Evolutionary conservation across 2,113 vertebrate genomes (phyloP), one percentile per base, ranked within the genome.

Genomic region (Rhipidura dahli): DNA sequence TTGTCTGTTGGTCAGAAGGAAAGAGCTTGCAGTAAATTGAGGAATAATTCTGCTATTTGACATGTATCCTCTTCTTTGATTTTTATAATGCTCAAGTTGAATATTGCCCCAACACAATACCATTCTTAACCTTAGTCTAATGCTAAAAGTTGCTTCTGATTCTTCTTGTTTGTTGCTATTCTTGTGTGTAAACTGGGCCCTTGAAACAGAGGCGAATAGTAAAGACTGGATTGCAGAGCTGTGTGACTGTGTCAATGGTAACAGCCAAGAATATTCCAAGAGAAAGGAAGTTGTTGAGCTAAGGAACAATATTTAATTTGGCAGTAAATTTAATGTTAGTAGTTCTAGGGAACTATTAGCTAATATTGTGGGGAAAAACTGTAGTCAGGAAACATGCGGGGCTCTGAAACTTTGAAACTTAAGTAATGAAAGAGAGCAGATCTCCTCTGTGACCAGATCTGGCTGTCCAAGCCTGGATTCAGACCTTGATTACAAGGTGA

Each of bases 171-270:
- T 40, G 9, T 18, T 90, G 31, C 35, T 10, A 0, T 3, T 71
- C 27, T 33, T 7, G 13, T 59, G 23, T 49, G 4, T 26, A 23
- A 37, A 31, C 31, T 66, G 28, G 17, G 56, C 11, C 47, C 37
- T 53, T 92, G 31, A 33, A 79, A 2, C 26, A 33, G 66, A 66
- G 33, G 56, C 61, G 19, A 39, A 4, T 10, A 53, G n/a, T 33
- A 5, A 44, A 70, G 51, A 10, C 47, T 33, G 3, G 21, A 4
- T 80, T 83, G 47, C 24, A 80, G 22, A 64, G 61, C 15, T 72
- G 7, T 72, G 53, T 40, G 40, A 39, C 30, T 0, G 0, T 31
- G 51, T 76, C 61, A 88, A 5, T 37, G 0, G 1, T 47, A 60
- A 51, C 28, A 90, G 79, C 35, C 65, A 39, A 75, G 73, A 81